phyloP scores from a whole-genome alignment of 1,140 invertebrate genomes.

The Aplysia californica region DNA sequence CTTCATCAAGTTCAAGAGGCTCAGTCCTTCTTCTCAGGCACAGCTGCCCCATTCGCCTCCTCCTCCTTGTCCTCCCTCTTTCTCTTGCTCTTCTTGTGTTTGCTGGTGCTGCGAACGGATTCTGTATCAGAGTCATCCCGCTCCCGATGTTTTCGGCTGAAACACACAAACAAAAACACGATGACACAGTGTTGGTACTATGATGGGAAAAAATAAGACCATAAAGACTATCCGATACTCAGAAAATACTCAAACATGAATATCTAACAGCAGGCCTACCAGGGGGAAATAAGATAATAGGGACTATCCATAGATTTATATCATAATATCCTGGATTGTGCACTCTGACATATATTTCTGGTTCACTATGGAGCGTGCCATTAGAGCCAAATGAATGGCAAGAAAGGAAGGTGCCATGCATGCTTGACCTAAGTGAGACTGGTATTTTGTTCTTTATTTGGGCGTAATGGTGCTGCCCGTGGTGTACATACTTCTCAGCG shows the following conservation, averaged over 20 bases:
- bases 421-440: too few relatives aligned
- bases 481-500: too few relatives aligned
- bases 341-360: too few relatives aligned
- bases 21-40: slow-evolving; percentile 6
- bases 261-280: neutral
- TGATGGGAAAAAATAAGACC: neutral
- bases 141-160: slow-evolving; percentile 15
- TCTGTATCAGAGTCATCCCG: slow-evolving; percentile 18
- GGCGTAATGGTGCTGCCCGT: too few relatives aligned
- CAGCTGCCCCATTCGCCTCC: neutral
- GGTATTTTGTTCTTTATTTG: too few relatives aligned
- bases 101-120: slow-evolving; percentile 2
- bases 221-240: neutral
- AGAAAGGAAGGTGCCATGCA: neutral
- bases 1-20: neutral
- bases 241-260: neutral
- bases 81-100: slow-evolving; percentile 23
- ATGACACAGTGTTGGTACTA: neutral
- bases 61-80: slow-evolving; percentile 13
- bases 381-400: too few relatives aligned
- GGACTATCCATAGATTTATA: neutral
- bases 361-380: too few relatives aligned
- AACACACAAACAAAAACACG: neutral
- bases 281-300: neutral
- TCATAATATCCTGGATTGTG: too few relatives aligned